A percentile compares a stretch with the other conserved stretches of the same genome.
phyloP scores from a whole-genome alignment of 64 coral and sea anemone species.

The Stichodactyla helianthus region DNA sequence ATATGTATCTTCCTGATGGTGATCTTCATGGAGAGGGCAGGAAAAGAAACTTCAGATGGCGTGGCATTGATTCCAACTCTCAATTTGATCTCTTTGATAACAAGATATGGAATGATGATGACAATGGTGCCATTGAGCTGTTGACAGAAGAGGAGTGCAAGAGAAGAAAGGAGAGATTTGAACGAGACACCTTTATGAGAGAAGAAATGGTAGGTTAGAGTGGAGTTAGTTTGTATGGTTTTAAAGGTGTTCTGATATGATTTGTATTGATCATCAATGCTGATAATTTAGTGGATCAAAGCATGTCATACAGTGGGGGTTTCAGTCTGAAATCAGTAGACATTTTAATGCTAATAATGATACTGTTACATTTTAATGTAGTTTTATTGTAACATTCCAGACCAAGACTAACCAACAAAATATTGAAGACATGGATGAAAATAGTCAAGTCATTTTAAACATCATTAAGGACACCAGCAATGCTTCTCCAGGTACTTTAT shows the following conservation, averaged over 20 bases:
- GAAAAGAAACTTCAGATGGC: conserved; percentile 87
- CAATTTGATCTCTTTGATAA: conserved; percentile 83
- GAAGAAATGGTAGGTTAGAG: conserved; percentile 69
- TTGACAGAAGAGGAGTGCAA: conserved; percentile 77
- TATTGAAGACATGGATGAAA: conserved; percentile 78
- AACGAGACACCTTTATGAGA: conserved; percentile 82
- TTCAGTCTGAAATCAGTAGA: background rate
- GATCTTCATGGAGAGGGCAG: conserved; percentile 84
- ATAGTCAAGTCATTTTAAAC: conserved; percentile 85
- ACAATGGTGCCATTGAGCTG: conserved; percentile 46
- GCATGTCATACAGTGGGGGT: too few relatives aligned
- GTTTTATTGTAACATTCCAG: background rate
- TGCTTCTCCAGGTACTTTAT: conserved; percentile 55
- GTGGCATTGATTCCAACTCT: conserved; percentile 82
- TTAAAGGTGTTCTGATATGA: too few relatives aligned
- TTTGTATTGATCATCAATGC: too few relatives aligned
- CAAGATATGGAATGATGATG: conserved; percentile 78
- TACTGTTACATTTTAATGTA: too few relatives aligned
- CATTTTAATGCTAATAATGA: too few relatives aligned
- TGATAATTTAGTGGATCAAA: too few relatives aligned
- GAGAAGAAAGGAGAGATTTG: conserved; percentile 86
- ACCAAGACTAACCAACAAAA: conserved; percentile 34
- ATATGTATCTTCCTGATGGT: conserved; percentile 93
- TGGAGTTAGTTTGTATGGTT: too few relatives aligned
- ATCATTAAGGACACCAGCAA: conserved; percentile 84